These are phyloP conservation scores for Microcebus murinus DNA, from an alignment of 2,113 vertebrate genomes.

Conservation along the genomic window DNA sequence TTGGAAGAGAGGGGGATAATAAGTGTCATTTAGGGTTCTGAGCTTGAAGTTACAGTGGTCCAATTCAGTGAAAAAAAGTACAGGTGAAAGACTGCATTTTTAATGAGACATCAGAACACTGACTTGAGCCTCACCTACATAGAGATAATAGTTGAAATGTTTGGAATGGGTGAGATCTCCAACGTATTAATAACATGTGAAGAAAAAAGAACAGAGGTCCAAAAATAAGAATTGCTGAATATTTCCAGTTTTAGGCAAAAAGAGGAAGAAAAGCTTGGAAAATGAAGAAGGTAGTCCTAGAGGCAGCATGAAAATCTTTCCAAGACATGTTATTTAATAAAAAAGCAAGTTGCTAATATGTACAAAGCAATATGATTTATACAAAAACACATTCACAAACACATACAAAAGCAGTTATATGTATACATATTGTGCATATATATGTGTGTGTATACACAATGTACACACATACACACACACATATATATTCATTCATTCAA, in stretches of 20 bases:
- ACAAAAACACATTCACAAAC: slow-evolving; percentile 17
- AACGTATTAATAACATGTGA: not conserved
- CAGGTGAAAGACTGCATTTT: not conserved
- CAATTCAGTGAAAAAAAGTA: not conserved
- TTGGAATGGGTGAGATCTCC: not conserved
- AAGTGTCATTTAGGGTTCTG: not conserved
- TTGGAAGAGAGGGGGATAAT: not conserved
- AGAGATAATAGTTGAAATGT: not conserved
- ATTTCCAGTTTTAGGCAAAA: not conserved
- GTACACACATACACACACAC: not conserved
- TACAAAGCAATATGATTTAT: slow-evolving; percentile 25
- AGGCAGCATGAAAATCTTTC: not conserved
- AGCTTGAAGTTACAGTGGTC: not conserved
- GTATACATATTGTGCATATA: not conserved
- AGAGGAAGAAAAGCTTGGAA: not conserved
- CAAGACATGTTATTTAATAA: not conserved
- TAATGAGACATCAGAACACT: not conserved
- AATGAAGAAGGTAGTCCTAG: not conserved
- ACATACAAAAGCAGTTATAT: not conserved
- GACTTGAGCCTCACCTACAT: not conserved
- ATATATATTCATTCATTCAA: not conserved
- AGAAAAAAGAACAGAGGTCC: not conserved
- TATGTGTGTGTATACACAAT: not conserved
- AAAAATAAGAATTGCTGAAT: not conserved
- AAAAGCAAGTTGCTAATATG: slow-evolving; percentile 10